Evolutionary conservation across 2,113 vertebrate genomes (phyloP).

Genomic region (Marmota flaviventris): DNA sequence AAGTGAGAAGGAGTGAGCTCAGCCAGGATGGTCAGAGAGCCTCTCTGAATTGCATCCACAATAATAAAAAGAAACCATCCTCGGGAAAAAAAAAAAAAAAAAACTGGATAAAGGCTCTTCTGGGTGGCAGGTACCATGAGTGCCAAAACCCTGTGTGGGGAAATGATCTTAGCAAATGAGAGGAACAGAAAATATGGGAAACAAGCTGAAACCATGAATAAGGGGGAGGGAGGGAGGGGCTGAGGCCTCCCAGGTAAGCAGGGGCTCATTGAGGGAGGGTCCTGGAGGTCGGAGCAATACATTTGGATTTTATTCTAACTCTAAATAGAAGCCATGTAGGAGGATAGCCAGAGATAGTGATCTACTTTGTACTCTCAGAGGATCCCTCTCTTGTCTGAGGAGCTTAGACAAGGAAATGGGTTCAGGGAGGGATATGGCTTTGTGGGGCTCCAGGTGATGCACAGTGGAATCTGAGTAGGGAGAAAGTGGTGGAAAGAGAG

Average conservation of each 20-base stretch:
- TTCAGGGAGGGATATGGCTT: too few species aligned
- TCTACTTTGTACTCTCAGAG: background rate
- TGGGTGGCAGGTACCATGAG: background rate
- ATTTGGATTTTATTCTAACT: slow-evolving; percentile 13
- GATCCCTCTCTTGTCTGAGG: background rate
- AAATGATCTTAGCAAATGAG: background rate
- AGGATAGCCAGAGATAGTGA: background rate
- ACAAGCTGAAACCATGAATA: background rate
- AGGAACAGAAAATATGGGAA: background rate
- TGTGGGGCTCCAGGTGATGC: background rate
- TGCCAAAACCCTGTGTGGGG: background rate
- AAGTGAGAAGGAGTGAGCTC: background rate
- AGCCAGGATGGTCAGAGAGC: too few species aligned
- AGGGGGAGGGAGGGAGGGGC: background rate
- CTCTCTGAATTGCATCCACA: background rate
- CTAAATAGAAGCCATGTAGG: background rate
- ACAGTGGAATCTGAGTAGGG: background rate
- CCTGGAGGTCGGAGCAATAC: background rate
- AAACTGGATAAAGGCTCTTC: background rate
- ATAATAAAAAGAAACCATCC: background rate
- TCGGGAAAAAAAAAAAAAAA: background rate
- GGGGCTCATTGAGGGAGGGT: background rate
- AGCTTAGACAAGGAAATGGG: background rate
- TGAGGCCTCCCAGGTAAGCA: background rate
- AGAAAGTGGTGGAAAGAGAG: background rate